Conservation (phyloP, 2,888 invertebrate genomes). For the Drosophila longiperda region DNA sequence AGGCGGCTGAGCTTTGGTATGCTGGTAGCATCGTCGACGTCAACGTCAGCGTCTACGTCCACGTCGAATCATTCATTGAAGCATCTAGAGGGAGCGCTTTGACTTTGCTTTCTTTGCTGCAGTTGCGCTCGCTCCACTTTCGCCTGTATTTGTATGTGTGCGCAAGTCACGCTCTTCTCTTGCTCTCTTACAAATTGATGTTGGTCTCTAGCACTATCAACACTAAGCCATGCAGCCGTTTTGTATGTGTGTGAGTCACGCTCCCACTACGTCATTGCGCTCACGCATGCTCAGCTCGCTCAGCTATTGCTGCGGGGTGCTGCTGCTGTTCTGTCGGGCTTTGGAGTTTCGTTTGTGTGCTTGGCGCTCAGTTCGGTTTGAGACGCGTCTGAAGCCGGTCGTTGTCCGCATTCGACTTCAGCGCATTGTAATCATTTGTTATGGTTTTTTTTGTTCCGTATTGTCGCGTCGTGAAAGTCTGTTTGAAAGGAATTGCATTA, state of each 20-base stretch:
- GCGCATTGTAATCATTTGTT: slow-evolving; percentile 31
- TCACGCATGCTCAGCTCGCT: slow-evolving; percentile 57
- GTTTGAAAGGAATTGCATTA: slow-evolving; percentile 54
- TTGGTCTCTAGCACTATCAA: background rate
- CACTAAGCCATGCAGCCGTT: slow-evolving; percentile 1
- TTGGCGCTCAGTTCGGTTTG: slow-evolving; percentile 61
- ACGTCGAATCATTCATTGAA: slow-evolving; percentile 62
- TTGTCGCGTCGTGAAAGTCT: slow-evolving; percentile 46
- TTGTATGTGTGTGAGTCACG: slow-evolving; percentile 17
- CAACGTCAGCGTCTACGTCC: slow-evolving; percentile 14
- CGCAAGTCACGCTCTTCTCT: slow-evolving; percentile 30
- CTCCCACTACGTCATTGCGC: slow-evolving; percentile 25
- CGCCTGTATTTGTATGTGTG: slow-evolving; percentile 50
- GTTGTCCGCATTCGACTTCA: slow-evolving; percentile 26
- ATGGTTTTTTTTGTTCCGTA: slow-evolving; percentile 39
- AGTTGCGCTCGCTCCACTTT: slow-evolving; percentile 57
- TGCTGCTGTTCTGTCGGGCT: slow-evolving; percentile 20
- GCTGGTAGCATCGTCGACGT: slow-evolving; percentile 10
- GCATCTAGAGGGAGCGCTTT: slow-evolving; percentile 49
- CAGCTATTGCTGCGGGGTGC: slow-evolving; percentile 18
- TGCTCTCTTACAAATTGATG: slow-evolving; percentile 1
- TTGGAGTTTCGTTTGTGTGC: slow-evolving; percentile 49
- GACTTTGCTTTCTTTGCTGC: slow-evolving; percentile 46
- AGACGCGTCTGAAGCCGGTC: slow-evolving; percentile 72
- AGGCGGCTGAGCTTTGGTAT: slow-evolving; percentile 40